Percentiles rank a stretch among this genome's conserved stretches.
These are phyloP conservation scores for Petrocephalus zakoni DNA, from an alignment of 2,113 vertebrate species.

Conservation along the genomic window DNA sequence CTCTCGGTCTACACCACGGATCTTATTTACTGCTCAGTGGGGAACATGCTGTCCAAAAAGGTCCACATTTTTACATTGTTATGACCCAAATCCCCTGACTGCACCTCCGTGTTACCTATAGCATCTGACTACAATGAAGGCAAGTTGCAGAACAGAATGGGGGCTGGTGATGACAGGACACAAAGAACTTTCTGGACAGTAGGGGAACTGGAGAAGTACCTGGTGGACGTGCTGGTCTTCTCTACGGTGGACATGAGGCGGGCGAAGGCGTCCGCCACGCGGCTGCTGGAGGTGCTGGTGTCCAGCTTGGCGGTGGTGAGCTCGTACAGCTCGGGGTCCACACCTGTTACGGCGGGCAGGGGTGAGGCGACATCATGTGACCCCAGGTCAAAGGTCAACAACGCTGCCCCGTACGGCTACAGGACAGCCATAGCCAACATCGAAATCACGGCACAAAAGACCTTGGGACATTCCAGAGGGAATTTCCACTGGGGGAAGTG, in stretches of 20 bases:
- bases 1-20: not conserved
- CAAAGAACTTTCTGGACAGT: not conserved
- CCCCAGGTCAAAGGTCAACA: not conserved
- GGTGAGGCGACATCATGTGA: not conserved
- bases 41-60: not conserved
- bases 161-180: not conserved
- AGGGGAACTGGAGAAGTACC: conserved; percentile 44
- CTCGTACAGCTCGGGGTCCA: conserved; percentile 94
- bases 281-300: conserved; percentile 61
- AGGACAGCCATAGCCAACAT: not conserved
- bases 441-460: not conserved
- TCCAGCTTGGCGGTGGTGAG: conserved; percentile 93
- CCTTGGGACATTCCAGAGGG: not conserved
- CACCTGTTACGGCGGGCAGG: conserved; percentile 61
- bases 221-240: conserved; percentile 90
- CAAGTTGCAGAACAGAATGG: not conserved
- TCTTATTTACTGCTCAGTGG: not conserved
- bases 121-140: not conserved
- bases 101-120: not conserved
- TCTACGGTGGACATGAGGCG: conserved; percentile 95
- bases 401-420: not conserved
- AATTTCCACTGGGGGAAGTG: not conserved
- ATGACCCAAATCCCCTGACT: not conserved
- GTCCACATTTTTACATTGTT: not conserved
- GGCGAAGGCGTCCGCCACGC: conserved; percentile 85